phyloP scores from a whole-genome alignment of 2,113 vertebrate genomes.

The Geococcyx californianus region DNA sequence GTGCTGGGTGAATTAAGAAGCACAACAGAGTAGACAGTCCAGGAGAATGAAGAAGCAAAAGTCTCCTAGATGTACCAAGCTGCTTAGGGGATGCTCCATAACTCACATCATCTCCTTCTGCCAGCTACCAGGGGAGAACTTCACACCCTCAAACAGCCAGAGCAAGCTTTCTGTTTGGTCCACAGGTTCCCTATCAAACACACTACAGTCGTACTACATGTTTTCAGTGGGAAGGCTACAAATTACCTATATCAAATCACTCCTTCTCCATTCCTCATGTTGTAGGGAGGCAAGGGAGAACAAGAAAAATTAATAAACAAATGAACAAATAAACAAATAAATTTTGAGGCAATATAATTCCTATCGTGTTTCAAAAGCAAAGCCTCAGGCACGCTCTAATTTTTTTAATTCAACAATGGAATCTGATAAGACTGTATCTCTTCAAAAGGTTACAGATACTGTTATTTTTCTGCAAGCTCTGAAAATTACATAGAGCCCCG shows the following conservation, averaged over 20 bases:
- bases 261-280: not conserved
- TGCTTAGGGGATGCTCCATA: not conserved
- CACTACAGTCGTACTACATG: not conserved
- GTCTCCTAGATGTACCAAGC: not conserved
- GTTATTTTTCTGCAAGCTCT: not conserved
- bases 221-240: not conserved
- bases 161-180: not conserved
- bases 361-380: not conserved
- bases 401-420: not conserved
- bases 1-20: not conserved
- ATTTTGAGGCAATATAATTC: not conserved
- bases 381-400: not conserved
- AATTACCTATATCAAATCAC: not conserved
- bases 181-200: not conserved
- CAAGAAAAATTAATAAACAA: no score
- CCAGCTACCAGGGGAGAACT: not conserved
- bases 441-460: not conserved
- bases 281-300: not conserved
- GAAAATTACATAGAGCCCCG: not conserved
- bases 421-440: not conserved
- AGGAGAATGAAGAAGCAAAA: not conserved
- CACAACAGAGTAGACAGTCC: not conserved
- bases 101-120: not conserved
- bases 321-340: no score
- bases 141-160: not conserved